Conservation (phyloP, 2,888 invertebrate genomes). For the Anodontia alba region DNA sequence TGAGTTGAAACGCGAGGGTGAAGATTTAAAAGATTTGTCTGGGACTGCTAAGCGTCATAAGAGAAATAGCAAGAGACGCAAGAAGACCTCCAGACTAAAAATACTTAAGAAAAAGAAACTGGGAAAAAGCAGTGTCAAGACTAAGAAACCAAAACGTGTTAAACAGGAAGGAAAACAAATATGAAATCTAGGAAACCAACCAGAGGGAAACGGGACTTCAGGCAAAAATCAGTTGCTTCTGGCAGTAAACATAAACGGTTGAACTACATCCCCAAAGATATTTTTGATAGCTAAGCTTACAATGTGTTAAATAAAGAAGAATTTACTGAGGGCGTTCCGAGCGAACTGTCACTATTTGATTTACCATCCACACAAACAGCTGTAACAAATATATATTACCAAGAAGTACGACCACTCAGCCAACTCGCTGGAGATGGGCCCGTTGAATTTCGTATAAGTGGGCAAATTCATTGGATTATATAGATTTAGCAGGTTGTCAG, state of each 20-base stretch:
- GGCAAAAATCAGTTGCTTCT: too few relatives aligned
- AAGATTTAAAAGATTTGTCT: background rate
- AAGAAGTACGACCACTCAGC: slow-evolving; percentile 53
- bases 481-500: slow-evolving; percentile 34
- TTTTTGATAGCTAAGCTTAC: too few relatives aligned
- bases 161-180: too few relatives aligned
- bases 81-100: background rate
- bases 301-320: slow-evolving; percentile 23
- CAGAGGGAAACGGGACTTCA: too few relatives aligned
- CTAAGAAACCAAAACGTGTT: too few relatives aligned
- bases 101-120: too few relatives aligned
- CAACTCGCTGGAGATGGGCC: slow-evolving; percentile 48
- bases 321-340: slow-evolving; percentile 48
- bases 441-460: slow-evolving; percentile 54
- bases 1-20: background rate
- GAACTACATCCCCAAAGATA: too few relatives aligned
- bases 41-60: too few relatives aligned
- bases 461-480: slow-evolving; percentile 51
- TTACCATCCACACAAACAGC: slow-evolving; percentile 53
- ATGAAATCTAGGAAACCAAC: too few relatives aligned
- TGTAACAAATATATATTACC: slow-evolving; percentile 45
- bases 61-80: too few relatives aligned
- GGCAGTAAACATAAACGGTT: too few relatives aligned
- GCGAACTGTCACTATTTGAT: slow-evolving; percentile 46
- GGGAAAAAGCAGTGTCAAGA: too few relatives aligned